Conservation (phyloP, 2,797 vertebrate species). For the Karalla daura region DNA sequence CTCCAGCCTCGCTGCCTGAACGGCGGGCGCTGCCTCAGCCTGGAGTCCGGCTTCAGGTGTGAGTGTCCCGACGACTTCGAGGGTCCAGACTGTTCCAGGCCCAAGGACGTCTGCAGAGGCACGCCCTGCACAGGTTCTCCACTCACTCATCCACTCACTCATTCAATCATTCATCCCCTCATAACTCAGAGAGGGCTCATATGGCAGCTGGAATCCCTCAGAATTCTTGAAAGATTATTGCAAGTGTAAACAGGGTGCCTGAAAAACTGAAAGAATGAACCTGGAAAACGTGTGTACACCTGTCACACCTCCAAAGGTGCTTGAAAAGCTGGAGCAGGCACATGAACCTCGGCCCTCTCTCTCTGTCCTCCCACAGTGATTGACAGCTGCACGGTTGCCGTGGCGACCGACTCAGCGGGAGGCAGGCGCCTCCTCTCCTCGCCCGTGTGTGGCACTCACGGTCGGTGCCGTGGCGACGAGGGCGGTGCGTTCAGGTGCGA, state of each 20-base stretch:
- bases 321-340: too few species aligned
- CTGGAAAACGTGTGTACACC: too few species aligned
- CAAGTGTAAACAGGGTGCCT: too few species aligned
- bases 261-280: too few species aligned
- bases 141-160: too few species aligned
- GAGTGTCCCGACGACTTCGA: conserved; percentile 93
- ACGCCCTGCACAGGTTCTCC: conserved; percentile 90
- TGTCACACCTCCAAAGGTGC: too few species aligned
- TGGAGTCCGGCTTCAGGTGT: conserved; percentile 90
- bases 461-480: conserved; percentile 89
- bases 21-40: conserved; percentile 90
- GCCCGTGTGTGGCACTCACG: conserved; percentile 92
- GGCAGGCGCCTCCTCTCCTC: conserved; percentile 92
- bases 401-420: conserved; percentile 89
- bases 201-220: too few species aligned
- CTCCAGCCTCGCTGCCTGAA: conserved; percentile 90
- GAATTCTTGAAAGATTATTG: too few species aligned
- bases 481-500: conserved; percentile 94
- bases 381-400: conserved; percentile 94
- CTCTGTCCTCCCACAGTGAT: conserved; percentile 87
- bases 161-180: too few species aligned
- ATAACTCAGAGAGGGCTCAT: too few species aligned
- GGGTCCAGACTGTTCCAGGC: conserved; percentile 92
- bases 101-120: conserved; percentile 93
- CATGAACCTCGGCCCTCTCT: too few species aligned